Evolutionary conservation across 2,113 vertebrate genomes (phyloP).

Genomic region (Microtus montanus): DNA sequence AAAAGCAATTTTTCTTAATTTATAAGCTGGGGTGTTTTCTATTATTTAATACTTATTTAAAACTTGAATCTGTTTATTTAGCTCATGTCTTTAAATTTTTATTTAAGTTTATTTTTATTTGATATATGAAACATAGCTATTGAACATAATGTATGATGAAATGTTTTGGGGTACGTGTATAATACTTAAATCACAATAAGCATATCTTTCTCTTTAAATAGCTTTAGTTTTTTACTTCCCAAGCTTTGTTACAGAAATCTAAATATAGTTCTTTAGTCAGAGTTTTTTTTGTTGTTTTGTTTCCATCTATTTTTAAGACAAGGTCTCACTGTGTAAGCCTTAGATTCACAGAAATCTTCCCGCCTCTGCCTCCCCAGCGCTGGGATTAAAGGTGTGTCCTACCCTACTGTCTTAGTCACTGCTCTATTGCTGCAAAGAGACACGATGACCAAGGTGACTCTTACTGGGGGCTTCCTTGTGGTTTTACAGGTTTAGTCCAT

Average conservation of each 20-base stretch:
- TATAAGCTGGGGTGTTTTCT: conserved; percentile 11
- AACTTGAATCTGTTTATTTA: conserved; percentile 7
- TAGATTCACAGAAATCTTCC: background rate
- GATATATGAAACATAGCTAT: background rate
- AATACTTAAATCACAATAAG: background rate
- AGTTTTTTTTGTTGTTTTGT: background rate
- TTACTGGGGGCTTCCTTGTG: too few relatives aligned
- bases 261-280: conserved; percentile 38
- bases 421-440: background rate
- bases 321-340: background rate
- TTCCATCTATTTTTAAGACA: background rate
- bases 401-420: background rate
- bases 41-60: background rate
- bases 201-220: background rate
- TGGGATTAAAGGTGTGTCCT: background rate
- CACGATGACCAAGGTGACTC: background rate
- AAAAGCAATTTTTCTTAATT: conserved; percentile 37
- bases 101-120: background rate
- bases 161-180: background rate
- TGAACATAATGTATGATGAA: background rate
- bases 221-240: background rate
- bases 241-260: background rate
- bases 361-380: background rate
- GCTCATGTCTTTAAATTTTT: background rate
- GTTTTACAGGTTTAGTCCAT: background rate